A percentile compares a stretch with the other conserved stretches of the same genome.
Evolutionary conservation across 1,140 invertebrate genomes (phyloP).

Genomic region (Aradophagus sp.): DNA sequence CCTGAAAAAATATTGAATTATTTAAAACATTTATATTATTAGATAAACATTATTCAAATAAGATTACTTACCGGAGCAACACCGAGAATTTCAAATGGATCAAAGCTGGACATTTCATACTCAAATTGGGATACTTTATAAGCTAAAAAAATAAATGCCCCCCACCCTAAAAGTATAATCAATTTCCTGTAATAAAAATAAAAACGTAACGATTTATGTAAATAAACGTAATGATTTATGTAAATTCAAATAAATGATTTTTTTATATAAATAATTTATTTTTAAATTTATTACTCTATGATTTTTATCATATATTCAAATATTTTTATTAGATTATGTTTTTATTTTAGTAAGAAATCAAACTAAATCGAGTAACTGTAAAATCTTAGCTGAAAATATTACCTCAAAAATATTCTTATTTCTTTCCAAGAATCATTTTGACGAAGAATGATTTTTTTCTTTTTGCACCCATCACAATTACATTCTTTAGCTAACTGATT

Average conservation of each 20-base stretch:
- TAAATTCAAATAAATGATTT: conserved; percentile 9
- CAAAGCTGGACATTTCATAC: conserved; percentile 98
- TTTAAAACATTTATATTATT: too few species aligned
- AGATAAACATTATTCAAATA: neutral
- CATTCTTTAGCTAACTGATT: conserved; percentile 84
- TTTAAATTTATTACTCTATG: too few species aligned
- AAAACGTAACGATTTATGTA: too few species aligned
- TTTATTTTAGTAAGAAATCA: too few species aligned
- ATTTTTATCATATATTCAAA: too few species aligned
- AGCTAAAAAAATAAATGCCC: conserved; percentile 87
- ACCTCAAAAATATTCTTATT: conserved; percentile 80
- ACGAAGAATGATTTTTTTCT: conserved; percentile 88
- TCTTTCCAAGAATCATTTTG: conserved; percentile 90
- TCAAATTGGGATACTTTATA: conserved; percentile 99
- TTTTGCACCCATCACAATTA: conserved; percentile 89
- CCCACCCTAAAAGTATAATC: conserved; percentile 89
- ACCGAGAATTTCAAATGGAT: conserved; percentile 97
- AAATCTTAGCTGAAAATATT: conserved; percentile 20
- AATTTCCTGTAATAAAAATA: conserved; percentile 75
- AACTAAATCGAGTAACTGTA: too few species aligned
- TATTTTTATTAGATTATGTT: too few species aligned
- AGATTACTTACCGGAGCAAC: conserved; percentile 83
- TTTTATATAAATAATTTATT: conserved; percentile 4
- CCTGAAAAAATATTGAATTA: conserved; percentile 74
- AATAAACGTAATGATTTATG: too few species aligned